Base-by-base conservation (phyloP, 35 echinoderm and acorn worm species). In the Chiridota heheva region DNA sequence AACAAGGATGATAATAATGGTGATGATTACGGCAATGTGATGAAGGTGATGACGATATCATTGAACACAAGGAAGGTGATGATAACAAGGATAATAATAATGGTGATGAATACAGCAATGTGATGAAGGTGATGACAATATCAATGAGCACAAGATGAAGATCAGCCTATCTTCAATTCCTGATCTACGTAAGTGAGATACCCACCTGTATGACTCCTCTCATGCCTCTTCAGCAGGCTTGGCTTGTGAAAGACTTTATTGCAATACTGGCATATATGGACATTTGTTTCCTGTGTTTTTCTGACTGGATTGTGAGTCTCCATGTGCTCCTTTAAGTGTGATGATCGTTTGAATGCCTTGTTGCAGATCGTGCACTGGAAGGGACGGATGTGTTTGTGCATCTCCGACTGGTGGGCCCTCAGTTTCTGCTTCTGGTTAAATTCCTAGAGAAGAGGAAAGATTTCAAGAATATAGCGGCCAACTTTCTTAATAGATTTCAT, bases 291-390 rank as follows among this genome's bases (percentile, higher is more conserved):
- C 15, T 42, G 41, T 47, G 69, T 48, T 47, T 62, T 46, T 18
- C 60, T 28, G 18, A 84, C 80, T 28, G 88, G 80, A 20, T 85
- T 68, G 43, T 98, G 95, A 33, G 89, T 98, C 10, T 69, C 58
- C 49, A 91, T 75, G 40, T 98, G 95, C 62, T 98, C 95, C 75
- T 91, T 98, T n/a, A 98, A 81, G 48, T 98, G 95, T 39, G 89
- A 71, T 5, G 85, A 78, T 13, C 95, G 77, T 44, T 98, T 98
- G 79, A 98, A 98, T 36, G 78, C 85, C 69, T 98, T 98, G 84
- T 81, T 63, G 59, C 95, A 98, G 36, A 89, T 82, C 8, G 67
- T 38, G 46, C 95, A 98, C 31, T 83, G 42, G 57, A 81, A 76
- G 4, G 95, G 95, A 3, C 95, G 72, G n/a, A 89, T 24, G 4